A percentile compares a stretch with the other conserved stretches of the same genome.
Conservation (phyloP, 1,140 invertebrate species). For the Drosophila erecta region DNA sequence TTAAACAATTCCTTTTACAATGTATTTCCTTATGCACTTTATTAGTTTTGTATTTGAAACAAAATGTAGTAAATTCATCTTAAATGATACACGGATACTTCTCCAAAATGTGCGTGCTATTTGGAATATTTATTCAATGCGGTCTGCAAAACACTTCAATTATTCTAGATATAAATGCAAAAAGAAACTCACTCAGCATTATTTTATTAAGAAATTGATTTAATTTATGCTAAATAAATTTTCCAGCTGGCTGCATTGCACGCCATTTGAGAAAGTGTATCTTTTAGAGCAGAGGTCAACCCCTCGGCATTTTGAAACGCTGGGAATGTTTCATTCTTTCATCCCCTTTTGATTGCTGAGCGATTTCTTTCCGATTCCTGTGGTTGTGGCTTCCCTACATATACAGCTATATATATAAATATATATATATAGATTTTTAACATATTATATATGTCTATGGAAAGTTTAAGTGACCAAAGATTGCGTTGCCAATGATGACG, state of each 20-base stretch:
- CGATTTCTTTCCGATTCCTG: conserved; percentile 42
- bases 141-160: background rate
- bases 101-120: background rate
- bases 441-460: conserved; percentile 35
- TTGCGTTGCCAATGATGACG: conserved; percentile 19
- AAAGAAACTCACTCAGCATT: too few relatives aligned
- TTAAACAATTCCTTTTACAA: too few relatives aligned
- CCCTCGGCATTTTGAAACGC: conserved; percentile 10
- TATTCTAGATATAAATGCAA: background rate
- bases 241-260: background rate
- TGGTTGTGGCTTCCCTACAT: conserved; percentile 22
- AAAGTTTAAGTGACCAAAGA: conserved; percentile 37
- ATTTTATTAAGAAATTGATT: conserved; percentile 10
- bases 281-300: background rate
- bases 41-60: too few relatives aligned
- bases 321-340: conserved; percentile 28
- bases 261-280: background rate
- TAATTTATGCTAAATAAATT: conserved; percentile 10
- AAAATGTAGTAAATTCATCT: too few relatives aligned
- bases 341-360: conserved; percentile 39
- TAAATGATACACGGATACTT: background rate
- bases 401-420: background rate
- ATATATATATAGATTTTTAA: conserved; percentile 21
- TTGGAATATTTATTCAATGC: background rate
- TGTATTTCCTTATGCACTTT: background rate